A percentile compares a stretch with the other conserved stretches of the same genome.
These are phyloP conservation scores for Sminthurides aquaticus DNA, from an alignment of 2,888 invertebrate genomes.

Conservation along the genomic window DNA sequence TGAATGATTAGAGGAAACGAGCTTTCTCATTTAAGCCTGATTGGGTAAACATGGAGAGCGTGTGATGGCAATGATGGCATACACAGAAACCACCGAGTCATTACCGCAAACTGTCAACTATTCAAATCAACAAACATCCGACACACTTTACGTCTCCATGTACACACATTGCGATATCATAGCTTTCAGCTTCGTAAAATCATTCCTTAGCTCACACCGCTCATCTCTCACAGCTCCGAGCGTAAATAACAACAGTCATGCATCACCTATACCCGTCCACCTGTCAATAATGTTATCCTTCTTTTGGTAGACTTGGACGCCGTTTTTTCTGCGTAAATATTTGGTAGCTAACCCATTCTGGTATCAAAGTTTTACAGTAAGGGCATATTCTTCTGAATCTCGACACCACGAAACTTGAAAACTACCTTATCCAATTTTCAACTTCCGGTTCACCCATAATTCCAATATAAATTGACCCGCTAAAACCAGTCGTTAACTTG, in stretches of 20 bases:
- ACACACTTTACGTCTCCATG: not conserved
- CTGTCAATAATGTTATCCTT: too few relatives aligned
- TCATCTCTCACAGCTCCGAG: not conserved
- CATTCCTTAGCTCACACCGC: not conserved
- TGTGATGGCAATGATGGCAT: not conserved
- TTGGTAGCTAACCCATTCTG: too few relatives aligned
- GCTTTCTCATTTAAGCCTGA: not conserved
- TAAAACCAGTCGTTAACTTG: too few relatives aligned
- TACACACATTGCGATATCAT: not conserved
- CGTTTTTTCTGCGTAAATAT: too few relatives aligned
- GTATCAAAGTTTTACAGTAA: too few relatives aligned
- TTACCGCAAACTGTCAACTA: not conserved
- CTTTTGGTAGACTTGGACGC: too few relatives aligned
- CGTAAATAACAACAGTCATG: not conserved
- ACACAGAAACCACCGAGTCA: not conserved
- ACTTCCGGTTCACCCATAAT: too few relatives aligned
- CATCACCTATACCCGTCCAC: too few relatives aligned
- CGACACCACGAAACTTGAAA: too few relatives aligned
- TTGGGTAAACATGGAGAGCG: not conserved
- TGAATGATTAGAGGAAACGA: not conserved
- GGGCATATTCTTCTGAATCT: too few relatives aligned
- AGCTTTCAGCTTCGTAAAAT: not conserved
- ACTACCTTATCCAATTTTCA: too few relatives aligned
- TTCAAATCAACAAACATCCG: not conserved
- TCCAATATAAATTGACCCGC: too few relatives aligned